phyloP scores from a whole-genome alignment of 2,888 invertebrate genomes.

The Linnaemya vulpina region DNA sequence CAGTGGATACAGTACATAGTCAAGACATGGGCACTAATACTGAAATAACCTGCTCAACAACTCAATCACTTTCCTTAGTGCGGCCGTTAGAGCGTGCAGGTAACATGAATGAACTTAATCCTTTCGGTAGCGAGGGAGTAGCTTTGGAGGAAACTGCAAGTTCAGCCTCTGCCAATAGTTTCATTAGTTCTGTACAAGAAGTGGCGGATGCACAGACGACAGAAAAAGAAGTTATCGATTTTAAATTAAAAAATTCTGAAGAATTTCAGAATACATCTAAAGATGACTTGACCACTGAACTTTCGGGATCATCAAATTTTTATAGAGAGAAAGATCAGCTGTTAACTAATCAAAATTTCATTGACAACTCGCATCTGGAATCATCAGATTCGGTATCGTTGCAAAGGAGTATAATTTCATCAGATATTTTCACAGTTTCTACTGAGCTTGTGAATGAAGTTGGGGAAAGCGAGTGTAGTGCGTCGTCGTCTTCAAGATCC shows the following conservation, averaged over 20 bases:
- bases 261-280: neutral
- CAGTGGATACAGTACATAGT: neutral
- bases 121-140: neutral
- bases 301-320: neutral
- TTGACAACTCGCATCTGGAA: neutral
- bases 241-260: neutral
- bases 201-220: neutral
- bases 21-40: slow-evolving; percentile 23
- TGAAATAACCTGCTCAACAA: neutral
- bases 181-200: neutral
- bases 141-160: neutral
- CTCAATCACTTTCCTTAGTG: neutral
- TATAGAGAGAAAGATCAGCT: neutral
- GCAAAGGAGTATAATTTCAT: neutral
- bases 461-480: neutral
- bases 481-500: no score
- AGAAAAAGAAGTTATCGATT: neutral
- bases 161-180: neutral
- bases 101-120: neutral
- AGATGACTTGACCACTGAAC: neutral
- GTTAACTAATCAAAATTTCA: neutral
- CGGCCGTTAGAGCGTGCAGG: neutral
- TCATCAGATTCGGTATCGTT: neutral
- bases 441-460: neutral
- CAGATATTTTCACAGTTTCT: neutral